A percentile compares a stretch with the other conserved stretches of the same genome.
These are phyloP conservation scores for Myocastor coypus DNA, from an alignment of 2,113 vertebrate species.

Conservation along the genomic window DNA sequence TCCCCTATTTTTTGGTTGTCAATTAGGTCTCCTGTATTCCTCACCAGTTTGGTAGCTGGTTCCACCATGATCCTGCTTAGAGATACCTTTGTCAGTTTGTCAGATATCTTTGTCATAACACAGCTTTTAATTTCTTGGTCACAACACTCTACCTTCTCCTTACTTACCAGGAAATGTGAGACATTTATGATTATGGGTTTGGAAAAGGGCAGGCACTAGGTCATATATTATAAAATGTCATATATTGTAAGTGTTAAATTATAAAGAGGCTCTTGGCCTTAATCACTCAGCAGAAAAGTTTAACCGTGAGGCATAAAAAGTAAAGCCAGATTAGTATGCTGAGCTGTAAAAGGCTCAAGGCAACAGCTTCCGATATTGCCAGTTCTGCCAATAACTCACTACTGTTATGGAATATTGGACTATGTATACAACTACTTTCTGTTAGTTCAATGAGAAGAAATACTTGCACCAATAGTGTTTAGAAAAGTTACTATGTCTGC, in stretches of 20 bases:
- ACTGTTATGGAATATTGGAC: too few species aligned
- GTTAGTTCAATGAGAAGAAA: too few species aligned
- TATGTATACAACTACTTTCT: too few species aligned
- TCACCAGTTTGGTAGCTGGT: neutral
- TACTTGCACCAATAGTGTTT: too few species aligned
- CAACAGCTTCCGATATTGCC: too few species aligned
- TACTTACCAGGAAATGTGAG: neutral
- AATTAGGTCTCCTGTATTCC: slow-evolving; percentile 10
- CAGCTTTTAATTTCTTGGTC: neutral
- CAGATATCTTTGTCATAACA: neutral
- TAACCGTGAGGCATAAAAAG: too few species aligned
- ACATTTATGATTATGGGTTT: neutral
- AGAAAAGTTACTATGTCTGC: too few species aligned
- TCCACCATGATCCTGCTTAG: neutral
- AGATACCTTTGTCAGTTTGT: neutral
- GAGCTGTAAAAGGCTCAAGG: too few species aligned
- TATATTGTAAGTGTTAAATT: neutral
- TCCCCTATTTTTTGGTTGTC: neutral
- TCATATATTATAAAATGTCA: neutral
- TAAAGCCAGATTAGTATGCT: too few species aligned
- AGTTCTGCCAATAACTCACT: too few species aligned
- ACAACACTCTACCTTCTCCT: neutral
- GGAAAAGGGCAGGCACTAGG: neutral
- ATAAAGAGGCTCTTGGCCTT: neutral
- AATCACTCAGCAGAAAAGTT: too few species aligned